Conservation (phyloP, 2,888 invertebrate species). For the Saturnia pavonia region DNA sequence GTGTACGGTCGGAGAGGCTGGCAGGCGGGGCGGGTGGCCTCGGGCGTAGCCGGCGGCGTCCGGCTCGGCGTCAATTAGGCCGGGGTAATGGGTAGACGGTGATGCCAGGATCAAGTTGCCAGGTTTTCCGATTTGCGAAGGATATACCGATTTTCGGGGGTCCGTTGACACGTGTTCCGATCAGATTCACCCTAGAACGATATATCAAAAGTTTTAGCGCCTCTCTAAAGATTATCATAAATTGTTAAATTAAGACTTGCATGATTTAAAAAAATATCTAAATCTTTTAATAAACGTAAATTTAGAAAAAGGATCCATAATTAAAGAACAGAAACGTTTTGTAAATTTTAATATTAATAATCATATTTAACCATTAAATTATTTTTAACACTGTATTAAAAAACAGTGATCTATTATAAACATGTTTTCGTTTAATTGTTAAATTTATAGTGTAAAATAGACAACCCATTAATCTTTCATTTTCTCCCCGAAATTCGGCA, state of each 20-base stretch:
- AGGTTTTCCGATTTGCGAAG: neutral
- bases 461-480: neutral
- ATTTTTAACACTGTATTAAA: neutral
- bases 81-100: constrained; percentile 46
- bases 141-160: neutral
- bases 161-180: neutral
- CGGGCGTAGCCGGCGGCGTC: constrained; percentile 62
- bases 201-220: neutral
- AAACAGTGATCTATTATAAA: no score
- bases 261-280: no score
- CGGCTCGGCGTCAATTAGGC: constrained; percentile 77
- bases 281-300: no score
- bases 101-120: constrained; percentile 15
- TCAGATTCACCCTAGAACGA: neutral
- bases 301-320: neutral
- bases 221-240: neutral
- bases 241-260: neutral
- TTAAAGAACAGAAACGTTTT: no score
- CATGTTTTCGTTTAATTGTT: no score
- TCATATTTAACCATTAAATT: neutral
- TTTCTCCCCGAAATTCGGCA: neutral
- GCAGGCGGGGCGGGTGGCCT: constrained; percentile 68
- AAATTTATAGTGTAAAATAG: neutral
- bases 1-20: constrained; percentile 54
- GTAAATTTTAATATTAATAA: no score